Base-by-base conservation (phyloP, 2,888 invertebrate genomes). In the Dilophus febrilis region DNA sequence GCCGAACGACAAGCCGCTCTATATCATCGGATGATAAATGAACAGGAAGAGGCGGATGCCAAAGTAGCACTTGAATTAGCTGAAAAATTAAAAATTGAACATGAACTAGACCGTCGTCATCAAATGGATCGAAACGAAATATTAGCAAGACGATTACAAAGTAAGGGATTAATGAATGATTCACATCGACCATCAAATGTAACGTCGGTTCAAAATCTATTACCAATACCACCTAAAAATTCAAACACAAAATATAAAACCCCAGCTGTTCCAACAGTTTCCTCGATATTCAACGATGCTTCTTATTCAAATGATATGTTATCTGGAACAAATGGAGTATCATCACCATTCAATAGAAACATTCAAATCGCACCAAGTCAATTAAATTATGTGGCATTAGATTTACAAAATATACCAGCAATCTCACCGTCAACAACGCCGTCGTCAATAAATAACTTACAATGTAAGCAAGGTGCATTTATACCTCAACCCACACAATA, bases 41-140 rank as follows among this genome's bases (percentile, higher is more conserved):
- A 78, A 53, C 81, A 80, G 53, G 80, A 80, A 58, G 73, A 76
- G 50, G 64, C 71, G 45, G 81, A 82, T 56, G 74, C 72, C 37
- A 58, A 67, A 46, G 62, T 78, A 28, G 81, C 81, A 26, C 68
- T 70, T 51, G 67, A 74, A 53, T 62, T 80, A 40, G 80, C 82
- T 27, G 68, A 75, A 44, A 72, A 73, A 49, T 55, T 78, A 33
- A 72, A 74, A 51, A 56, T 65, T 36, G 72, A 71, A 47, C 65
- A 67, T 44, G 59, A 65, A 49, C 58, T 67, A 42, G 67, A 66
- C 49, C 52, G 54, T 31, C 64, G 67, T 40, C 59, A 66, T 41
- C 65, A 66, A 44, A 49, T 70, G 28, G 68, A 72, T 48, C 62
- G 70, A 41, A 65, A 67, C 53, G 67, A 65, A 55, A 58, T 64